These are phyloP conservation scores for Thaumatotibia leucotreta DNA, from an alignment of 1,140 invertebrate genomes.

Conservation along the genomic window DNA sequence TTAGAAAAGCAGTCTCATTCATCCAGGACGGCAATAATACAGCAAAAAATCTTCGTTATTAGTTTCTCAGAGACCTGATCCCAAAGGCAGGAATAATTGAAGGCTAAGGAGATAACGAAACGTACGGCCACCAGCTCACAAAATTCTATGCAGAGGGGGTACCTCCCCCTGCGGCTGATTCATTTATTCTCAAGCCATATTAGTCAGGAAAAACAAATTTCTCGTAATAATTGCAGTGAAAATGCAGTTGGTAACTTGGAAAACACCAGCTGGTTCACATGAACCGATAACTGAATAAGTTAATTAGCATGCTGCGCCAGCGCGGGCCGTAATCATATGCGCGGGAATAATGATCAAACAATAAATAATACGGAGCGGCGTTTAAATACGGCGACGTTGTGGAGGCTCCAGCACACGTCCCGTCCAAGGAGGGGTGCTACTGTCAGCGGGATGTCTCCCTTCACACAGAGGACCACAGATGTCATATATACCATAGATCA, in stretches of 20 bases:
- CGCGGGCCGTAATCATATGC: neutral
- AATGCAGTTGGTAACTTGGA: neutral
- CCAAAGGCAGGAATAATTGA: too few relatives aligned
- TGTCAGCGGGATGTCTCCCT: neutral
- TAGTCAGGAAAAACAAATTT: neutral
- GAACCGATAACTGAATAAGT: neutral
- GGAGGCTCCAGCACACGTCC: neutral
- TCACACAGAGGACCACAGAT: too few relatives aligned
- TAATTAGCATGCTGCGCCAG: neutral
- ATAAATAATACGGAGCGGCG: neutral
- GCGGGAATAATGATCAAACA: neutral
- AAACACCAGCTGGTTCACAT: neutral
- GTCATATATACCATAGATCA: too few relatives aligned
- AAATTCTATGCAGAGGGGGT: too few relatives aligned
- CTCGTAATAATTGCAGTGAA: neutral
- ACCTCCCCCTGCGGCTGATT: too few relatives aligned
- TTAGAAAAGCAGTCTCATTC: too few relatives aligned
- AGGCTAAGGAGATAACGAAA: too few relatives aligned
- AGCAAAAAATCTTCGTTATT: too few relatives aligned
- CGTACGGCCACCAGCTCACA: too few relatives aligned
- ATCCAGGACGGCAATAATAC: too few relatives aligned
- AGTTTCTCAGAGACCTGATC: too few relatives aligned
- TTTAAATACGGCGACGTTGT: neutral
- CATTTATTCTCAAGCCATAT: too few relatives aligned
- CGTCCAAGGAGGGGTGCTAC: neutral